phyloP scores from a whole-genome alignment of 1,140 invertebrate genomes.

The Ceratoteleas bidentatus region DNA sequence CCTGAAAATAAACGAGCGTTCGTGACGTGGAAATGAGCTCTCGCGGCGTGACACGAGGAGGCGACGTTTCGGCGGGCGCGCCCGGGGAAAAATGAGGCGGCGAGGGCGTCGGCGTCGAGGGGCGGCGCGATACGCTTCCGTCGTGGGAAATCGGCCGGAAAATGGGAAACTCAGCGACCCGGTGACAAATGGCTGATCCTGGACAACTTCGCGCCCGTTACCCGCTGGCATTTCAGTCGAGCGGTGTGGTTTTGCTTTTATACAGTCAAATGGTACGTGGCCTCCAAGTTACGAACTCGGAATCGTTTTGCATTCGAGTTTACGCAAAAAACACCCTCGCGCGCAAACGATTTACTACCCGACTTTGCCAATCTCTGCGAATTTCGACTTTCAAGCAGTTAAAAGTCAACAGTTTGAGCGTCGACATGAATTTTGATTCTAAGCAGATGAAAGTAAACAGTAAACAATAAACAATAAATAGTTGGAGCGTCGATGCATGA shows the following conservation, averaged over 20 bases:
- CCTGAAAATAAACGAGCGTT: constrained; percentile 71
- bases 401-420: too few species aligned
- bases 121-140: constrained; percentile 57
- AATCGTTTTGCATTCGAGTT: constrained; percentile 25
- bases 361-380: background rate
- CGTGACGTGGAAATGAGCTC: constrained; percentile 73
- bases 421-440: too few species aligned
- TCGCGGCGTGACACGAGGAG: constrained; percentile 3
- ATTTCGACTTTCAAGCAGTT: background rate
- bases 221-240: constrained; percentile 43
- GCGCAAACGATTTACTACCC: background rate
- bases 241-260: constrained; percentile 50
- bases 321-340: background rate
- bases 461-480: too few species aligned
- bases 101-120: constrained; percentile 33
- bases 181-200: constrained; percentile 78
- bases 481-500: too few species aligned
- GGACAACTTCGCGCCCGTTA: constrained; percentile 67
- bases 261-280: constrained; percentile 39
- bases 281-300: constrained; percentile 33
- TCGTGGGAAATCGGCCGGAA: constrained; percentile 79
- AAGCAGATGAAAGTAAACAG: too few species aligned
- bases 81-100: constrained; percentile 49
- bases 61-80: constrained; percentile 34
- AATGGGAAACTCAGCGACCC: constrained; percentile 80